Evolutionary conservation across 2,888 invertebrate genomes (phyloP), one percentile per base, ranked within the genome.

Genomic region (Marronus borbonicus): DNA sequence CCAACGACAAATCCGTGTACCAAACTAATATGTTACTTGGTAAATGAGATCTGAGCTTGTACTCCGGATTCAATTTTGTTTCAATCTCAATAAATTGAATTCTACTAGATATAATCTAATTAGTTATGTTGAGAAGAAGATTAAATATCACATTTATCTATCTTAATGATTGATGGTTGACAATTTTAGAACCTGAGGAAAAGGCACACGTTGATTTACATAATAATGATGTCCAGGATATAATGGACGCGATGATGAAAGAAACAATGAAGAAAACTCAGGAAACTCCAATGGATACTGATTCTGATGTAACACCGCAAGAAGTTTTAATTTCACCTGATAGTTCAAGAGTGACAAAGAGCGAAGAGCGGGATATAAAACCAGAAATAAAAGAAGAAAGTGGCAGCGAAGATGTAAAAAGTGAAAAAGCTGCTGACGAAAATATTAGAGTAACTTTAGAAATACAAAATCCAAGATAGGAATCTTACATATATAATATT

Each of bases 201-300:
- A 75, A 69, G 31, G 10, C n/a, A 44, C 64, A 50, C 12, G 50
- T 72, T n/a, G 64, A 70, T 7, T 24, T 77, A 64, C 80, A 82
- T 74, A 80, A 80, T 50, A 81, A 85, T 12, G 88, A 88, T 80
- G 86, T 88, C n/a, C 88, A 88, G 78, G 88, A 89, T 76, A 85
- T 89, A 76, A 88, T 90, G 85, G 90, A 90, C 80, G 88, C 87
- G 65, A 86, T 90, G 81, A 89, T 90, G 89, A 88, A 89, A 81
- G 86, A 89, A 81, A 89, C 89, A 1, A 89, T 89, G 89, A 88
- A 86, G 31, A 86, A 84, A 81, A 85, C 62, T 77, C 83, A 81
- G 58, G 85, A 85, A 80, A 76, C 82, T 14, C 78, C 76, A 44
- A 72, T 76, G n/a, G 83, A 83, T 76, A 82, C 80, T 8, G 88